These are phyloP conservation scores for Ectropis grisescens DNA, from an alignment of 1,140 invertebrate genomes.

Conservation along the genomic window DNA sequence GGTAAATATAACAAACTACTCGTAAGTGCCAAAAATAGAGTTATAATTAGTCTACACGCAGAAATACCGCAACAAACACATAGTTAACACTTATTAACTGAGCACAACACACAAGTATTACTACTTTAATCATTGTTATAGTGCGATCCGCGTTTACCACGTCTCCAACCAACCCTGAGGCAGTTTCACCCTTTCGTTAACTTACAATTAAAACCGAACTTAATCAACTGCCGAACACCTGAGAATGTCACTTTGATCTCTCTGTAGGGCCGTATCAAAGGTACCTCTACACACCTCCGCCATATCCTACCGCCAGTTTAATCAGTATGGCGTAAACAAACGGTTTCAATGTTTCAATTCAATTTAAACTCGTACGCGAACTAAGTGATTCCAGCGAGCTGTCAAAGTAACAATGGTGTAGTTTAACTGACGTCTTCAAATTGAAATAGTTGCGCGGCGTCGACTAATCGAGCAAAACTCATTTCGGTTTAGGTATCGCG, in stretches of 20 bases:
- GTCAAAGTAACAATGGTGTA: conserved; percentile 26
- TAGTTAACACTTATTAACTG: too few relatives aligned
- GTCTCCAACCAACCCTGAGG: too few relatives aligned
- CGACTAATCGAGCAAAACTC: conserved; percentile 16
- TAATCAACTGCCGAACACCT: background rate
- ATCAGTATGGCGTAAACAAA: conserved; percentile 18
- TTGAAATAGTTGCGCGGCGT: conserved; percentile 21
- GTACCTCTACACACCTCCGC: background rate
- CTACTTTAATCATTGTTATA: too few relatives aligned
- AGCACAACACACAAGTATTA: too few relatives aligned
- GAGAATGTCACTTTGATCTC: background rate
- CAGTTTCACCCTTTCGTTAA: too few relatives aligned
- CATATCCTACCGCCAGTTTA: conserved; percentile 4
- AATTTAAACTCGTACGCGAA: conserved; percentile 18
- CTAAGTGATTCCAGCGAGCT: conserved; percentile 18
- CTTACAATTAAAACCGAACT: too few relatives aligned
- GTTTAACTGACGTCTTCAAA: conserved; percentile 27
- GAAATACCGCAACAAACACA: too few relatives aligned
- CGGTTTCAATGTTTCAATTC: conserved; percentile 20
- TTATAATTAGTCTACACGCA: too few relatives aligned
- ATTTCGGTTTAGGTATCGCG: conserved; percentile 9
- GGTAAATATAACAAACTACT: too few relatives aligned
- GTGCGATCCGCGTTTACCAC: too few relatives aligned
- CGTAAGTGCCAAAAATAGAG: too few relatives aligned
- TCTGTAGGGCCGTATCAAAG: too few relatives aligned